A percentile compares a stretch with the other conserved stretches of the same genome.
Evolutionary conservation across 1,140 invertebrate species (phyloP).

Genomic region (Pentalonia nigronervosa): DNA sequence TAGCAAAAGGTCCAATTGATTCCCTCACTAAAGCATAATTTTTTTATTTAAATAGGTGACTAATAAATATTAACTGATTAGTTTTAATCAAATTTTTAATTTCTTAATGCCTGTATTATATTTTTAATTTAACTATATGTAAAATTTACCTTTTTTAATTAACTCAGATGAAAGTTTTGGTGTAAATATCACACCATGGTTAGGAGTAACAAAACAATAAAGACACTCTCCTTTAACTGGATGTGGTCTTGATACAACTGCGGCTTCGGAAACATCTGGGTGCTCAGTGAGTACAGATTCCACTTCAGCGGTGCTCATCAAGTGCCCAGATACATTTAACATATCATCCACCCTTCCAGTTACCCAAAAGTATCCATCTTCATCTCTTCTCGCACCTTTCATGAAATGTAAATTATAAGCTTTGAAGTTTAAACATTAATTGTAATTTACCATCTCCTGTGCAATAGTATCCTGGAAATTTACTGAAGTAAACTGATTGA

Average conservation of each 20-base stretch:
- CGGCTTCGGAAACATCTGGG: slow-evolving; percentile 85
- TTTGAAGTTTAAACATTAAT: not conserved
- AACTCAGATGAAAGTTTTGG: slow-evolving; percentile 77
- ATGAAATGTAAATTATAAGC: slow-evolving; percentile 59
- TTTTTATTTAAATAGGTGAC: not conserved
- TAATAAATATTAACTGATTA: not conserved
- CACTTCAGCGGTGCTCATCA: slow-evolving; percentile 95
- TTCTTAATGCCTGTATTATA: too few relatives aligned
- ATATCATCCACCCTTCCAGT: slow-evolving; percentile 97
- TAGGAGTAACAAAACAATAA: slow-evolving; percentile 94
- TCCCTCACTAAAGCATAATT: slow-evolving; percentile 73
- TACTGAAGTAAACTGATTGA: slow-evolving; percentile 93
- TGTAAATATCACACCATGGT: slow-evolving; percentile 76
- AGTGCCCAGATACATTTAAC: slow-evolving; percentile 96
- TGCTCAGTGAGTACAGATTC: slow-evolving; percentile 91
- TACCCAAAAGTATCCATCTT: slow-evolving; percentile 96
- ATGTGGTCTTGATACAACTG: slow-evolving; percentile 93
- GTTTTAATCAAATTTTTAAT: too few relatives aligned
- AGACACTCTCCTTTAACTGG: slow-evolving; percentile 94
- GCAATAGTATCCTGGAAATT: slow-evolving; percentile 95
- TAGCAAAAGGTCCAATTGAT: slow-evolving; percentile 95
- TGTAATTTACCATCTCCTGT: slow-evolving; percentile 89
- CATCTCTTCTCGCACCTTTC: slow-evolving; percentile 84
- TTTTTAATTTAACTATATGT: too few relatives aligned
- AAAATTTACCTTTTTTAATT: slow-evolving; percentile 72